phyloP scores from a whole-genome alignment of 1,140 invertebrate species.

The Trichogramma pretiosum region DNA sequence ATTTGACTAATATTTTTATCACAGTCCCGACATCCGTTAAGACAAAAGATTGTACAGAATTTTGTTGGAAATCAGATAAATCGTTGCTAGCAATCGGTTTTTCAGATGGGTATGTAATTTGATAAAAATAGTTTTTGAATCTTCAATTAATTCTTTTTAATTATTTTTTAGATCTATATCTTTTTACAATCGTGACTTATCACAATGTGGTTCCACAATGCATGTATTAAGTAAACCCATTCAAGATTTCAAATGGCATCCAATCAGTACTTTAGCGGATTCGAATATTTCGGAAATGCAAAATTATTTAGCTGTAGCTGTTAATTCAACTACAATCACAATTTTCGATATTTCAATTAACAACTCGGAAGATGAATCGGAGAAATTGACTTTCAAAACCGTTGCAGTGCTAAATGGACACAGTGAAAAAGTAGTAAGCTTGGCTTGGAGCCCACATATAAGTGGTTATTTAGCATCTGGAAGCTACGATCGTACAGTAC shows the following conservation, averaged over 20 bases:
- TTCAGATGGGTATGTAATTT: slow-evolving; percentile 47
- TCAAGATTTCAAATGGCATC: slow-evolving; percentile 62
- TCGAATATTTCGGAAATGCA: slow-evolving; percentile 47
- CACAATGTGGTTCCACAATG: slow-evolving; percentile 21
- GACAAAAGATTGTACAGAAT: slow-evolving; percentile 43
- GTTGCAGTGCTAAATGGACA: slow-evolving; percentile 54
- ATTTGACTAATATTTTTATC: slow-evolving; percentile 15
- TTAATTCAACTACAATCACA: slow-evolving; percentile 46
- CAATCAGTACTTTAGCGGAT: slow-evolving; percentile 51
- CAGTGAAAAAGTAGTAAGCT: slow-evolving; percentile 46
- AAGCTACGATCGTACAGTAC: slow-evolving; percentile 58
- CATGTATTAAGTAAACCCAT: slow-evolving; percentile 49
- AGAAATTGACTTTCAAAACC: slow-evolving; percentile 29
- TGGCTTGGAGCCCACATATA: slow-evolving; percentile 66
- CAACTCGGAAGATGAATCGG: slow-evolving; percentile 2
- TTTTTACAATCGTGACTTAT: slow-evolving; percentile 30
- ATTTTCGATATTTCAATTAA: slow-evolving; percentile 46
- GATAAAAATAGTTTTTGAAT: slow-evolving; percentile 8
- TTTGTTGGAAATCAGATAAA: slow-evolving; percentile 57
- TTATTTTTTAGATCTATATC: slow-evolving; percentile 28
- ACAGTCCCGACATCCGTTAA: slow-evolving; percentile 26
- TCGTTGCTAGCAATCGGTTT: slow-evolving; percentile 51
- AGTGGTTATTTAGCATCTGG: slow-evolving; percentile 58
- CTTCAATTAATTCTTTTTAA: not conserved
- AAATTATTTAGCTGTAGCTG: slow-evolving; percentile 57